A percentile compares a stretch with the other conserved stretches of the same genome.
phyloP scores from a whole-genome alignment of 2,797 vertebrate genomes.

The Borostomias antarcticus region DNA sequence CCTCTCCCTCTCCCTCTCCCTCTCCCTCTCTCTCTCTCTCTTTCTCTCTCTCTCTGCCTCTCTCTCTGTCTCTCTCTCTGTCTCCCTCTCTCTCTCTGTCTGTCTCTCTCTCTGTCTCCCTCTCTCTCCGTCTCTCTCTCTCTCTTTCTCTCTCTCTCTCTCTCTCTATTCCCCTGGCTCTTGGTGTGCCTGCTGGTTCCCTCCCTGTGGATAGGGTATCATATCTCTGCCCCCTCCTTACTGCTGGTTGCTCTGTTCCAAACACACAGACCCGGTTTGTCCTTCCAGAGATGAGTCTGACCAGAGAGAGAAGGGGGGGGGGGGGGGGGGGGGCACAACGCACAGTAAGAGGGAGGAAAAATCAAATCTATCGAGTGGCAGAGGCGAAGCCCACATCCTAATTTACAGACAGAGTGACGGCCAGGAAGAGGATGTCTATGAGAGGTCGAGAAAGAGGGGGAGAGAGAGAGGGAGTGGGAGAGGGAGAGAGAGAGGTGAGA shows the following conservation, averaged over 20 bases:
- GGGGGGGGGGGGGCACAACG: no score
- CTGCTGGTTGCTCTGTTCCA: constrained; percentile 31
- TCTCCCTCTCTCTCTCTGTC: neutral
- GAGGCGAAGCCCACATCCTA: neutral
- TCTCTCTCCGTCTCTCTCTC: neutral
- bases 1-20: constrained; percentile 24
- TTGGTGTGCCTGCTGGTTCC: constrained; percentile 20
- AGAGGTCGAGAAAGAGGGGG: neutral
- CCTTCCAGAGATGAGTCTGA: constrained; percentile 48
- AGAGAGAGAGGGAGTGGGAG: neutral
- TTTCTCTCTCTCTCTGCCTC: constrained; percentile 9
- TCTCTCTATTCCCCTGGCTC: constrained; percentile 17
- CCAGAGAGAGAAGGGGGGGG: constrained; percentile 15
- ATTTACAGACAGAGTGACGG: constrained; percentile 1
- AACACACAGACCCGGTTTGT: constrained; percentile 66
- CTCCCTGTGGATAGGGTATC: constrained; percentile 40
- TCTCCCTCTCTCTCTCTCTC: constrained; percentile 22
- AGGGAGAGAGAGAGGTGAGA: neutral
- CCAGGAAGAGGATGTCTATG: neutral
- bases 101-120: neutral
- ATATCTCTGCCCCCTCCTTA: constrained; percentile 40
- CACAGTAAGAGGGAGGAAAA: neutral
- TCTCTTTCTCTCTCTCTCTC: constrained; percentile 5
- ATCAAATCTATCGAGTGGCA: neutral
- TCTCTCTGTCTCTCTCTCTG: constrained; percentile 12